Percentiles rank a stretch among this genome's conserved stretches.
Evolutionary conservation across 2,888 invertebrate species (phyloP).

Genomic region (Oxystoma pomonae): DNA sequence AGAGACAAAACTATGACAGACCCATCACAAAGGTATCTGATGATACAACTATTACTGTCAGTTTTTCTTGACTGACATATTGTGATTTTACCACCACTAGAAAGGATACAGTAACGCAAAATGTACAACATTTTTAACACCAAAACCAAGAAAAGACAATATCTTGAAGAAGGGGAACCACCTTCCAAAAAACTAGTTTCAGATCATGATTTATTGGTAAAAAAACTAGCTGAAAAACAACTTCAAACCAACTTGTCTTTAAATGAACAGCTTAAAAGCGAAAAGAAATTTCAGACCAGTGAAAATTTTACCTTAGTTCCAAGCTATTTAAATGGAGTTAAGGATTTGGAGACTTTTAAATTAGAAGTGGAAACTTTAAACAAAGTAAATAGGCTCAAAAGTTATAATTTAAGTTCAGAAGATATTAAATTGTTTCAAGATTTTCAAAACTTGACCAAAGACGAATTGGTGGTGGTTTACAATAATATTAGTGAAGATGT

Average conservation of each 20-base stretch:
- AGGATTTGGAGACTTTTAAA: background rate
- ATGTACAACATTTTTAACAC: conserved; percentile 21
- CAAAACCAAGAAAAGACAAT: conserved; percentile 8
- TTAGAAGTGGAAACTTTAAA: background rate
- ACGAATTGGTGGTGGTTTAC: background rate
- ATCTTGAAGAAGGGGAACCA: conserved; percentile 31
- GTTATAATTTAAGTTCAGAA: background rate
- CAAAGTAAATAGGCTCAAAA: background rate
- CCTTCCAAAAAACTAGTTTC: conserved; percentile 39
- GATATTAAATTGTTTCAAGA: background rate
- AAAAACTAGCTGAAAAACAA: conserved; percentile 42
- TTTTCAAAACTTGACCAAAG: background rate
- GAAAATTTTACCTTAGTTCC: background rate
- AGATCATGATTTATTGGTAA: conserved; percentile 41
- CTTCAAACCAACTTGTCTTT: conserved; percentile 35
- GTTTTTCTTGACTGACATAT: no score
- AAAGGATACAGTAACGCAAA: no score
- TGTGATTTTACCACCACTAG: no score
- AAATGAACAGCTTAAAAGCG: conserved; percentile 12
- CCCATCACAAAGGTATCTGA: no score
- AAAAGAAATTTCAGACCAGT: background rate
- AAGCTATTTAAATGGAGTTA: background rate
- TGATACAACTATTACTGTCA: no score
- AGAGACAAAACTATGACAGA: background rate
- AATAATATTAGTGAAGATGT: background rate